Percentiles rank a stretch among this genome's conserved stretches.
Conservation (phyloP, 2,888 invertebrate genomes). For the Schrankia costaestrigalis region DNA sequence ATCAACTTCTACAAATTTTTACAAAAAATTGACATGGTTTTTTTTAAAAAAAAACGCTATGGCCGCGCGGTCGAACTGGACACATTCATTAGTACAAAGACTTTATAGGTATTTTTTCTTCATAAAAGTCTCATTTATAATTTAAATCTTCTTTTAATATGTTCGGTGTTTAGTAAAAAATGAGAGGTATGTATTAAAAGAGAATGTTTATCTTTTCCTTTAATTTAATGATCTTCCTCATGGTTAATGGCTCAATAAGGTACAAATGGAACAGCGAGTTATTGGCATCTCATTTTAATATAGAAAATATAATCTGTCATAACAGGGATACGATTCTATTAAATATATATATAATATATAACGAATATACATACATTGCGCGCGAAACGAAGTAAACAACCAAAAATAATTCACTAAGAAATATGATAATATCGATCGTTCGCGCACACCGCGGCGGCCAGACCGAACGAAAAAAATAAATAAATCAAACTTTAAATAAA, state of each 20-base stretch:
- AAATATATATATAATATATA: conserved; percentile 59
- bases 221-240: conserved; percentile 65
- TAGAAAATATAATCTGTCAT: conserved; percentile 72
- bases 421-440: conserved; percentile 52
- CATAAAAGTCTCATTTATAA: too few relatives aligned
- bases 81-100: too few relatives aligned
- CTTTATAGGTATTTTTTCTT: too few relatives aligned
- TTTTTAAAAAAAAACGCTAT: too few relatives aligned
- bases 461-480: conserved; percentile 39
- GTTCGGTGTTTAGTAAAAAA: too few relatives aligned
- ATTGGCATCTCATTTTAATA: conserved; percentile 74
- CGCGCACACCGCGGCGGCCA: conserved; percentile 31
- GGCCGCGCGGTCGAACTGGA: too few relatives aligned
- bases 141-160: too few relatives aligned
- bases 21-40: too few relatives aligned
- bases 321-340: conserved; percentile 68
- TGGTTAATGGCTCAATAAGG: conserved; percentile 64
- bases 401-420: conserved; percentile 46
- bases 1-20: too few relatives aligned
- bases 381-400: conserved; percentile 42
- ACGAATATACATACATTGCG: conserved; percentile 62
- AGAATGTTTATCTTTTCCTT: conserved; percentile 51
- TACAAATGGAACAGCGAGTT: conserved; percentile 69
- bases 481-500: conserved; percentile 69
- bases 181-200: conserved; percentile 59